Base-by-base conservation (phyloP, 2,888 invertebrate species). In the Agonopterix subpropinquella region DNA sequence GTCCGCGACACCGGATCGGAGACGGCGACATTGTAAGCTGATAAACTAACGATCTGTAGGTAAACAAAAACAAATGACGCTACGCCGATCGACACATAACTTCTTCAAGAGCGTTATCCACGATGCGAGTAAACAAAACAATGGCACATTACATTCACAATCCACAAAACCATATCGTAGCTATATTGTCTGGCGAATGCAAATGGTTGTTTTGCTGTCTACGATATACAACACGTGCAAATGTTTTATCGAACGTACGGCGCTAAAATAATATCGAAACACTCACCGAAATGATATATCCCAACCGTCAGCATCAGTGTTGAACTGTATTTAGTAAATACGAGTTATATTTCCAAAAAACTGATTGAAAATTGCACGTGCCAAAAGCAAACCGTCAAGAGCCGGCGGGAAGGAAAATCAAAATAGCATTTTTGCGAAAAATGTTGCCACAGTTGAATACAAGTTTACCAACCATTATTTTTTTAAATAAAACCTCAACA, bases 31-130 rank as follows among this genome's bases (percentile, higher is more conserved):
- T 88, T 72, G 65, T 74, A 64, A 64, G 61, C 42, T 35, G 42
- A 42, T 41, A 47, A 9, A 73, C 74, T 80, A 82, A 72, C 65
- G 57, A 86, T 86, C 86, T 87, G 86, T 61, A 80, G 83, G 81
- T 83, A 85, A 87, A 87, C 80, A 86, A 84, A 85, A 85, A 85
- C 81, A 87, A 84, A 79, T 82, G 82, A 83, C 80, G 75, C 76
- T 67, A 67, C 66, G 45, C 47, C 51, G 35, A 52, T 43, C 51
- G 45, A 52, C 50, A 48, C 51, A 52, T 43, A 36, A 11, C 28
- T 36, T 18, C 18, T 18, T 28, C 28, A 7, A 28, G 28, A 28
- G 13, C 11, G 15, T 5, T 11, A 36, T 37, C 42, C 44, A 41
- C 15, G 43, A 44, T 11, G 8, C 44, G 28, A 44, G 9, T 44